Conservation (phyloP, 2,888 invertebrate species). For the Cactoblastis cactorum region DNA sequence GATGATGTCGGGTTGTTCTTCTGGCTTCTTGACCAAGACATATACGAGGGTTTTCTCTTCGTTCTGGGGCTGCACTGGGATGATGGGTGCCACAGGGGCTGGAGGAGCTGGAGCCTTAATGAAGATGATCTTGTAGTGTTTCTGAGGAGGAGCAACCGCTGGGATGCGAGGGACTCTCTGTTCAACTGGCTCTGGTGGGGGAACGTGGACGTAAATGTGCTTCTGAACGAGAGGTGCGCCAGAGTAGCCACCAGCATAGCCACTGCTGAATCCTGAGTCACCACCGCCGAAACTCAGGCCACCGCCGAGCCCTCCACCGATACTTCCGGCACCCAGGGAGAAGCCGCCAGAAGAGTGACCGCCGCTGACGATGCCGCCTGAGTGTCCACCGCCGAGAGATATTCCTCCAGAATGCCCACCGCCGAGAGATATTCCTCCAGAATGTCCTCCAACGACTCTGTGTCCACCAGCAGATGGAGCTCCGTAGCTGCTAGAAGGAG, state of each 20-base stretch:
- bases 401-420: conserved; percentile 40
- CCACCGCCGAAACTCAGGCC: conserved; percentile 42
- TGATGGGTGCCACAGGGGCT: conserved; percentile 88
- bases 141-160: conserved; percentile 86
- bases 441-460: conserved; percentile 41
- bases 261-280: conserved; percentile 60
- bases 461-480: conserved; percentile 44
- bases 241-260: conserved; percentile 65
- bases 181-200: conserved; percentile 91
- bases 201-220: conserved; percentile 94
- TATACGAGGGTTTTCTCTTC: conserved; percentile 94
- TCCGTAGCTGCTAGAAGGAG: conserved; percentile 48
- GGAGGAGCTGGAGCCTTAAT: conserved; percentile 94
- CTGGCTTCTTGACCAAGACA: conserved; percentile 93
- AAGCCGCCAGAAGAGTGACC: conserved; percentile 34
- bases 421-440: conserved; percentile 46
- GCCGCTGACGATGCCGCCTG: conserved; percentile 29
- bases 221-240: conserved; percentile 86
- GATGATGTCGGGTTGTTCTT: conserved; percentile 88
- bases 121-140: conserved; percentile 95
- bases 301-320: conserved; percentile 39
- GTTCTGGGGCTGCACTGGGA: conserved; percentile 89
- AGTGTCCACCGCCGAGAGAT: conserved; percentile 42
- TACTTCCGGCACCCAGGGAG: conserved; percentile 24
- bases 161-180: conserved; percentile 82